Evolutionary conservation across 2,888 invertebrate species (phyloP), one percentile per base, ranked within the genome.

Genomic region (Petrophora chlorosata): DNA sequence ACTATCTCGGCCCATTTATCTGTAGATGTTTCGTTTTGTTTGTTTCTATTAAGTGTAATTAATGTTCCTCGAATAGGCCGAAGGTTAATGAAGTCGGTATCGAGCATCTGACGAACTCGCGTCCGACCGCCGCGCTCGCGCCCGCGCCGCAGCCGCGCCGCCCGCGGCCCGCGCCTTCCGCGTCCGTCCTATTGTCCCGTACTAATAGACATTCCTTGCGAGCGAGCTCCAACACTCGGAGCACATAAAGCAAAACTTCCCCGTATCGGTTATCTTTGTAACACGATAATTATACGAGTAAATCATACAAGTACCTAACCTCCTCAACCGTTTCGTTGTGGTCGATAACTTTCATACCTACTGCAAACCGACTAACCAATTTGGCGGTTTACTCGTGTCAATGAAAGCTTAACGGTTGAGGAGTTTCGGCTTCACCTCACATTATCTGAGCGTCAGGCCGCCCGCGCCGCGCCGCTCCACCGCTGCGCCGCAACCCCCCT

Each of bases 11-110:
- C 63, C 79, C 79, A 84, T 87, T 85, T 85, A 85, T 85, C 82
- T 79, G 79, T 68, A 69, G 70, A 74, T 80, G 80, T 79, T 68
- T 78, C 67, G 76, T 82, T 83, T 81, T 85, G 85, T 87, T 85
- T 87, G 86, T 87, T 87, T 85, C 85, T 84, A 82, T 86, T 85
- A 82, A 72, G 70, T 67, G 80, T 85, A 86, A 88, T 87, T 78
- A 87, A 85, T 83, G 82, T 73, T 67, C 70, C 73, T 67, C 67
- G 76, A 72, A 55, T 48, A 74, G 73, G 72, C 71, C 75, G 75
- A 79, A 85, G 85, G 87, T 87, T 85, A 86, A 85, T 83, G 83
- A 81, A 82, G 84, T 68, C 72, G 46, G 76, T 85, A 87, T 85
- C 85, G 70, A 71, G 53, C 79, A 82, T 84, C 85, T 76, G 77